Conservation (phyloP, 2,797 vertebrate species). For the Cichlasoma orientale region DNA sequence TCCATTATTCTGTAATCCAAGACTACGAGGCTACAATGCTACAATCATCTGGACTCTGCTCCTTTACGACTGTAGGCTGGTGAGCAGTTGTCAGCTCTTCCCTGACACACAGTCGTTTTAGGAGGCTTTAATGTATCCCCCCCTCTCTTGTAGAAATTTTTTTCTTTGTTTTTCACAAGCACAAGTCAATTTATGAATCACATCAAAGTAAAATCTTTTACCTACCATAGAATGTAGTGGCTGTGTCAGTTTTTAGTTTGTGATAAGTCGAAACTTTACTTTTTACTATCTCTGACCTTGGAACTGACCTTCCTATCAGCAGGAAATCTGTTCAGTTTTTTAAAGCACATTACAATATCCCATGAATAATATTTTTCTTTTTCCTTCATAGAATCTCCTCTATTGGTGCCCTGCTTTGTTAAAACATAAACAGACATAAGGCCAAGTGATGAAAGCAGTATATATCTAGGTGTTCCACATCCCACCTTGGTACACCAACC, state of each 20-base stretch:
- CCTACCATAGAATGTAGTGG: not conserved
- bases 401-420: not conserved
- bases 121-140: not conserved
- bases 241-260: not conserved
- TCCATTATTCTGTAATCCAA: slow-evolving; percentile 59
- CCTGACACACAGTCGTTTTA: not conserved
- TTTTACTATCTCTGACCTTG: not conserved
- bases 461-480: too few relatives aligned
- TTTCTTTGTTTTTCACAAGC: slow-evolving; percentile 17
- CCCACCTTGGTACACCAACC: not conserved
- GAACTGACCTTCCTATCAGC: not conserved
- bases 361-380: not conserved
- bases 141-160: not conserved
- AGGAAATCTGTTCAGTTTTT: not conserved
- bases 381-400: not conserved
- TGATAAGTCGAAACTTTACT: not conserved
- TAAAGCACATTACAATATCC: not conserved
- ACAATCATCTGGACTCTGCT: slow-evolving; percentile 35
- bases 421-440: not conserved
- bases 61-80: slow-evolving; percentile 7
- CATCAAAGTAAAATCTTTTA: not conserved
- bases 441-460: not conserved
- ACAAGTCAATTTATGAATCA: not conserved
- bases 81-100: not conserved
- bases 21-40: slow-evolving; percentile 21